These are phyloP conservation scores for Opisthograptis luteolata DNA, from an alignment of 2,888 invertebrate genomes.

Conservation along the genomic window DNA sequence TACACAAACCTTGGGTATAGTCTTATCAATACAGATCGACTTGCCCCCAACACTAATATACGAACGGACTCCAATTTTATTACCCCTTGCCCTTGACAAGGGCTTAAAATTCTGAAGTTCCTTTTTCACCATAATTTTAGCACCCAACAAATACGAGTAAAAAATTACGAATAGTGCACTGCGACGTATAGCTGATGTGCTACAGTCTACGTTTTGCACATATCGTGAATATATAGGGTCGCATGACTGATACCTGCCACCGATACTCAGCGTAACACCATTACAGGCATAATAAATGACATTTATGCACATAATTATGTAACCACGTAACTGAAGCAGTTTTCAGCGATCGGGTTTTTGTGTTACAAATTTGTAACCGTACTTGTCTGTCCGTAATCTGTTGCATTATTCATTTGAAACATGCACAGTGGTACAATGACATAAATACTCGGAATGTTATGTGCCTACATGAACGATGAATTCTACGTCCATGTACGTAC, in stretches of 20 bases:
- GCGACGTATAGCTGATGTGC: too few relatives aligned
- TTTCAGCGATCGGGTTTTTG: not conserved
- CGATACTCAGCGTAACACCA: too few relatives aligned
- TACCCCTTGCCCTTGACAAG: not conserved
- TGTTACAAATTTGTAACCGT: slow-evolving; percentile 1
- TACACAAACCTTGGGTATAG: too few relatives aligned
- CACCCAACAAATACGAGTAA: too few relatives aligned
- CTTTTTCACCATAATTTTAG: too few relatives aligned
- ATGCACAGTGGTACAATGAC: too few relatives aligned
- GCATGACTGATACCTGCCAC: too few relatives aligned
- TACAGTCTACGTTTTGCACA: too few relatives aligned
- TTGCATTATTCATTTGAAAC: slow-evolving; percentile 7
- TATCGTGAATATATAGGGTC: too few relatives aligned
- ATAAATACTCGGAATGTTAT: not conserved
- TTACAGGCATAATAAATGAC: too few relatives aligned
- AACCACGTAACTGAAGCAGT: not conserved
- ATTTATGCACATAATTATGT: not conserved
- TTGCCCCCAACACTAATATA: not conserved
- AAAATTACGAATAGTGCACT: too few relatives aligned
- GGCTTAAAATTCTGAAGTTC: too few relatives aligned
- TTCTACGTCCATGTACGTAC: not conserved
- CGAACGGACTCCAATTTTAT: not conserved
- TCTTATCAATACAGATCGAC: not conserved
- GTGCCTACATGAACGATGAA: slow-evolving; percentile 7
- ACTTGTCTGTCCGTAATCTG: slow-evolving; percentile 2